Conservation (phyloP, 2,113 vertebrate genomes). For the Ahaetulla prasina region DNA sequence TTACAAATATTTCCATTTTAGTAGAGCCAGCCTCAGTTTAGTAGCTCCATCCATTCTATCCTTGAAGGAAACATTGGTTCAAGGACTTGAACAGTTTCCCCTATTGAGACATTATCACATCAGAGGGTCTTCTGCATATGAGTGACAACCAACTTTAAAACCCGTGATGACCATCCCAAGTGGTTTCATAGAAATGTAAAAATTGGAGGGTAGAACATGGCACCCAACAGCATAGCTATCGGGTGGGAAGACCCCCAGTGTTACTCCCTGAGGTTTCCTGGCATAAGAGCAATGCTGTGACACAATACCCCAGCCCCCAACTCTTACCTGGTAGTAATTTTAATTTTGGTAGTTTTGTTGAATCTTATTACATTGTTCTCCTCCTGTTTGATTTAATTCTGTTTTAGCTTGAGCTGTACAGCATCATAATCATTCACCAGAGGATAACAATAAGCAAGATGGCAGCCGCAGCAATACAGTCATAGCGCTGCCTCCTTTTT, state of each 20-base stretch:
- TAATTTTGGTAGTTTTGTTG: background rate
- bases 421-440: background rate
- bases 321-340: background rate
- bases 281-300: background rate
- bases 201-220: background rate
- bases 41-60: background rate
- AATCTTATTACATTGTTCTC: background rate
- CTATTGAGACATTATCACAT: background rate
- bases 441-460: background rate
- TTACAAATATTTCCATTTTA: background rate
- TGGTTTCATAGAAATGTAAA: background rate
- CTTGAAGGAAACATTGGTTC: background rate
- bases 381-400: background rate
- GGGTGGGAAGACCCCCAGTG: background rate
- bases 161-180: background rate
- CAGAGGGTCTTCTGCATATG: background rate
- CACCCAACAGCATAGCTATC: background rate
- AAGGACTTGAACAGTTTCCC: background rate
- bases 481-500: background rate
- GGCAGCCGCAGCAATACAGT: background rate
- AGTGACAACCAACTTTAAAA: background rate
- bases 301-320: background rate
- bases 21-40: background rate
- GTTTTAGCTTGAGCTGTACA: background rate
- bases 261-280: background rate